phyloP scores from a whole-genome alignment of 2,797 vertebrate species.

The Gymnopithys bicolor region DNA sequence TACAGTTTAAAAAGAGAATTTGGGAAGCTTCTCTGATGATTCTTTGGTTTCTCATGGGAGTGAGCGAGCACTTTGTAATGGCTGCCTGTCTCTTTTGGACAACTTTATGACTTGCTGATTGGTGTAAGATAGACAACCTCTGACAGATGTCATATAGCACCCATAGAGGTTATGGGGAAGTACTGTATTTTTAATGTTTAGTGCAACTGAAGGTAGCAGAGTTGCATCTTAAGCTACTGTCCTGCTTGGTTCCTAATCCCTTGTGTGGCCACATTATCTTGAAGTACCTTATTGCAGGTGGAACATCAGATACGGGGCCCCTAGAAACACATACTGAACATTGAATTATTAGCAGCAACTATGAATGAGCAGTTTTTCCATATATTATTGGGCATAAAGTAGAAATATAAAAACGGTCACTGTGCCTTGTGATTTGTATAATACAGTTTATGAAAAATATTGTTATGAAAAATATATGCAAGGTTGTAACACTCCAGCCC shows the following conservation, averaged over 20 bases:
- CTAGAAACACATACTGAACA: background rate
- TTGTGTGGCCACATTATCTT: background rate
- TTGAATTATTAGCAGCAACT: background rate
- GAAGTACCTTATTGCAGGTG: background rate
- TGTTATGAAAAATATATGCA: background rate
- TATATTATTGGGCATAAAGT: background rate
- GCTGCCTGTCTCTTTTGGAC: background rate
- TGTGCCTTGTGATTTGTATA: background rate
- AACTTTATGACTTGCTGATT: background rate
- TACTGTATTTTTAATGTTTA: background rate
- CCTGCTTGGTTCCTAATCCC: background rate
- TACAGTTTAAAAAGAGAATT: background rate
- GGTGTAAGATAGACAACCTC: background rate
- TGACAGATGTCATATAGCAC: background rate
- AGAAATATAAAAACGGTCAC: background rate
- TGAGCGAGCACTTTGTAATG: background rate
- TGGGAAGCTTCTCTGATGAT: background rate
- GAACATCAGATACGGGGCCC: background rate
- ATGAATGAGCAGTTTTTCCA: background rate
- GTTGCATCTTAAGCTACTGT: background rate
- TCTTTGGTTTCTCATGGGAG: background rate
- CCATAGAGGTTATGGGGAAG: rapidly evolving
- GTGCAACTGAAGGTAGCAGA: background rate
- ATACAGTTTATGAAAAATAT: background rate
- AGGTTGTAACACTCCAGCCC: background rate